These are phyloP conservation scores for Tichodroma muraria DNA, from an alignment of 2,113 vertebrate genomes.

Conservation along the genomic window DNA sequence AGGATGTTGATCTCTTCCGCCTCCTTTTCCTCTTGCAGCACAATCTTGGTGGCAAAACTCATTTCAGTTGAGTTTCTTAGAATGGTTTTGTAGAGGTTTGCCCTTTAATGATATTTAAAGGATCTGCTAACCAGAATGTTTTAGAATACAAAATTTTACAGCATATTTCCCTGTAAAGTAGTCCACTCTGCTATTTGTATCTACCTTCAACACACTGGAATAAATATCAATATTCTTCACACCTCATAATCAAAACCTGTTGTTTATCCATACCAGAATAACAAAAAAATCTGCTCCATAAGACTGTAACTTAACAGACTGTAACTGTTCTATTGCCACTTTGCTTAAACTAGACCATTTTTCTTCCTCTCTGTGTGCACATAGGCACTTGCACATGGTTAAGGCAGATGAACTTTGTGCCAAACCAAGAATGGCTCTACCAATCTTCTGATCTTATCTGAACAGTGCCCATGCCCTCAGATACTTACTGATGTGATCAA, in stretches of 20 bases:
- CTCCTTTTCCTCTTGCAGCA: neutral
- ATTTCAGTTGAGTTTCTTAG: neutral
- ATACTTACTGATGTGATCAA: slow-evolving; percentile 97
- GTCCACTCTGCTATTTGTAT: neutral
- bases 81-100: neutral
- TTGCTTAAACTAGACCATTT: neutral
- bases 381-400: rapidly evolving
- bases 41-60: neutral
- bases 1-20: neutral
- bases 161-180: neutral
- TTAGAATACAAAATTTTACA: neutral
- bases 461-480: neutral
- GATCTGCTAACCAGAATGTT: neutral
- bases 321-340: neutral
- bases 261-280: neutral
- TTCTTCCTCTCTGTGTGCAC: neutral
- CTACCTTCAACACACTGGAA: neutral
- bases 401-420: neutral
- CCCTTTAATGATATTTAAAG: neutral
- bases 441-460: neutral
- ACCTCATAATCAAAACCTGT: neutral
- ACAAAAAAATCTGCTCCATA: neutral
- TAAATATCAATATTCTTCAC: neutral
- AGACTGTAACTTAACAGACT: neutral
- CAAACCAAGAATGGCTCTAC: neutral